Conservation (phyloP, 2,113 vertebrate species). For the Notechis scutatus region DNA sequence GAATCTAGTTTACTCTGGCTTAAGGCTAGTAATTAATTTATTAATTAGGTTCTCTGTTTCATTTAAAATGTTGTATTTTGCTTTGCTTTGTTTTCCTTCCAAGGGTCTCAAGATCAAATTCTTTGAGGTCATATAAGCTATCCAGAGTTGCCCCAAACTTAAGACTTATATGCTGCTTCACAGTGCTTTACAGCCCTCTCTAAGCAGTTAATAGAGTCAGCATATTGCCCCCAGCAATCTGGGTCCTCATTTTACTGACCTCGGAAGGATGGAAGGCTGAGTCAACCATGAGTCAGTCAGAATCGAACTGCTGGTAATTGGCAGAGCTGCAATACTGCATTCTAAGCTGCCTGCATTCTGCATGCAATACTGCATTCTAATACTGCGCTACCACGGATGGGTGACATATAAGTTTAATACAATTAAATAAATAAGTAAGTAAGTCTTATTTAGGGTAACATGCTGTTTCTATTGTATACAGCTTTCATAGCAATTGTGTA, state of each 20-base stretch:
- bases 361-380: background rate
- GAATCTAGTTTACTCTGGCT: background rate
- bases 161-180: background rate
- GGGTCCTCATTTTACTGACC: background rate
- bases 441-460: background rate
- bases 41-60: background rate
- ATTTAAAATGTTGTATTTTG: background rate
- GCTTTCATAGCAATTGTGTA: background rate
- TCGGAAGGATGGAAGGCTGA: background rate
- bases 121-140: background rate
- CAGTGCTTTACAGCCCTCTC: background rate
- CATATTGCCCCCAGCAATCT: background rate
- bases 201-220: background rate
- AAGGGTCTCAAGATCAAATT: background rate
- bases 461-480: background rate
- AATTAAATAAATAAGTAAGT: background rate
- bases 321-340: background rate
- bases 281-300: background rate
- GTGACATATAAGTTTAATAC: background rate
- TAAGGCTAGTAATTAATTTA: background rate
- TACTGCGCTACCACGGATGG: background rate
- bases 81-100: background rate
- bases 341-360: background rate
- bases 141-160: background rate
- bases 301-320: background rate